Evolutionary conservation across 2,797 vertebrate species (phyloP), one percentile per base, ranked within the genome.

Genomic region (Cirrhinus molitorella): DNA sequence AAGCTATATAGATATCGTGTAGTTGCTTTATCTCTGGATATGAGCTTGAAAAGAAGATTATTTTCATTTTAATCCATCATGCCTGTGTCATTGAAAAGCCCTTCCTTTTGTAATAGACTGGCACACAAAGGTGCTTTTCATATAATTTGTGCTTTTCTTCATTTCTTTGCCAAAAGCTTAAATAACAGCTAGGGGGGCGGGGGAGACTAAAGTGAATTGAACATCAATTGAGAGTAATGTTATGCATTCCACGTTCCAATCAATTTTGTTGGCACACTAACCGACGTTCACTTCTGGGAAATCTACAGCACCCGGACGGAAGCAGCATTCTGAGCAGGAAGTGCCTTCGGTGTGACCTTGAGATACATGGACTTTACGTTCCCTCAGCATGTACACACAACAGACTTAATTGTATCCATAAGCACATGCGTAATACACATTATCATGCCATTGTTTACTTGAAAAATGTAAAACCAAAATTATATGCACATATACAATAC

Each of bases 161-260:
- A 61, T 84, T 86, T 87, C 73, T 61, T 59, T 81, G 67, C 73
- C 63, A 74, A 70, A 76, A 74, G 68, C 85, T 77, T 77, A 86
- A 83, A 86, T 71, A 87, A 85, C 74, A 88, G 78, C 73, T 84
- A 63, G 80, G 68, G 51, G 40, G 16, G 80, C 17, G 45, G 71
- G 45, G 71, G 1, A 3, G 81, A 25, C 63, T 79, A 84, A 85
- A 88, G 86, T 85, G 79, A 89, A 88, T 86, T 85, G 83, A 87
- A 85, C 85, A 88, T 89, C 88, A 85, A 85, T 87, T 86, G 72
- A 79, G 76, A 61, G 79, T 77, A 86, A 90, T 90, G 85, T 85
- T 91, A 90, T 90, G 89, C 89, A 79, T 89, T 86, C 89, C 87
- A 88, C 84, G 81, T 88, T 81, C 84, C 84, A 90, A 88, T 90